A percentile compares a stretch with the other conserved stretches of the same genome.
Conservation (phyloP, 2,113 vertebrate genomes). For the Eulacestoma nigropectus region DNA sequence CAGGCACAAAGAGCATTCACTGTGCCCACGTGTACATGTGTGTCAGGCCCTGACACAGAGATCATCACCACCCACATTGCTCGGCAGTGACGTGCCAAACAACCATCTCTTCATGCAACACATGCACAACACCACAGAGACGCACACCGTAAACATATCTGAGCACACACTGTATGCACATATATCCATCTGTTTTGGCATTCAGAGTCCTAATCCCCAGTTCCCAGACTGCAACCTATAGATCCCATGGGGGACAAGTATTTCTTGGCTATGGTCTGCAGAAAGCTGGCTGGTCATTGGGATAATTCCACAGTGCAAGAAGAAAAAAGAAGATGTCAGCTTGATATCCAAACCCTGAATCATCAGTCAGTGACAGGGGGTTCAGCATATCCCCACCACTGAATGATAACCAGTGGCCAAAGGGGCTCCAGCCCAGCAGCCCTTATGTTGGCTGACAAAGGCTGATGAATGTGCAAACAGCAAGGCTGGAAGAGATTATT, state of each 20-base stretch:
- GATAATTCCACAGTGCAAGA: background rate
- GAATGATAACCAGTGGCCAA: background rate
- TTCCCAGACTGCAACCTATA: background rate
- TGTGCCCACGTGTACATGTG: rapidly evolving
- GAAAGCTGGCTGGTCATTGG: background rate
- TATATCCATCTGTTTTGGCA: background rate
- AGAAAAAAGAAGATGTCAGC: background rate
- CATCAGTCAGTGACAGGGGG: background rate
- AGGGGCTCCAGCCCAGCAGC: background rate
- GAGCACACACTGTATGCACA: background rate
- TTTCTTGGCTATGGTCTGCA: background rate
- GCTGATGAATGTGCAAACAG: background rate
- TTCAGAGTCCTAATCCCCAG: background rate
- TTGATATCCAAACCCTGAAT: background rate
- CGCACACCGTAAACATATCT: background rate
- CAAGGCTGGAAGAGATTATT: background rate
- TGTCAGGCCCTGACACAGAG: background rate
- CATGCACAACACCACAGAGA: background rate
- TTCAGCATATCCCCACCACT: background rate
- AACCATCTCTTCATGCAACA: background rate
- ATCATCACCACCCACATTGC: background rate
- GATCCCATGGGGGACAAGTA: rapidly evolving
- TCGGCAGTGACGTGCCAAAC: background rate
- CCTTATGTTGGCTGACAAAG: background rate
- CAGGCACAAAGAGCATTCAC: background rate